Conservation (phyloP, 2,797 vertebrate genomes). For the Potorous gilbertii region DNA sequence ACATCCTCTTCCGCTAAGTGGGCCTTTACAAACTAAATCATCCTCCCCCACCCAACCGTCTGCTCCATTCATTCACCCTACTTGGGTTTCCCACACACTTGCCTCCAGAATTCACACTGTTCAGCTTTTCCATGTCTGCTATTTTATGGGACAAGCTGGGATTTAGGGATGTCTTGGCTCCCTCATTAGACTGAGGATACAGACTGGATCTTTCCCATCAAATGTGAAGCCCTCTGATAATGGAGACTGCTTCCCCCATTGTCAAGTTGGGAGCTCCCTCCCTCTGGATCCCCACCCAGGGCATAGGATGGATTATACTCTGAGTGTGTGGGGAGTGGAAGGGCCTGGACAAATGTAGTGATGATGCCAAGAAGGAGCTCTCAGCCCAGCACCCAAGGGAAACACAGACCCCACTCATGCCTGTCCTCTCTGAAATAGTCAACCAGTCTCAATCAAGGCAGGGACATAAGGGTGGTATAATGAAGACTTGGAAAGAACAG, state of each 20-base stretch:
- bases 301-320: background rate
- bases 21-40: background rate
- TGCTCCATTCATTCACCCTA: background rate
- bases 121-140: background rate
- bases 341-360: background rate
- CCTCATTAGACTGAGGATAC: background rate
- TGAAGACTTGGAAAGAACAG: background rate
- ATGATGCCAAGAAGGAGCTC: background rate
- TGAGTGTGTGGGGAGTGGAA: background rate
- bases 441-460: background rate
- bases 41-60: background rate
- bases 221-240: background rate
- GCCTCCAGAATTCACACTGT: background rate
- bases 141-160: background rate
- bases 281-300: background rate
- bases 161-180: background rate
- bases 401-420: background rate
- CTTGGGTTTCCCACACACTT: background rate
- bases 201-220: background rate
- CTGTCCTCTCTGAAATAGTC: background rate
- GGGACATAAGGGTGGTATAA: background rate
- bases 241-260: background rate
- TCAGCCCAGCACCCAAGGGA: background rate
- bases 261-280: background rate
- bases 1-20: background rate